These are phyloP conservation scores for Apodemia hepburni DNA, from an alignment of 2,888 invertebrate species.

Conservation along the genomic window DNA sequence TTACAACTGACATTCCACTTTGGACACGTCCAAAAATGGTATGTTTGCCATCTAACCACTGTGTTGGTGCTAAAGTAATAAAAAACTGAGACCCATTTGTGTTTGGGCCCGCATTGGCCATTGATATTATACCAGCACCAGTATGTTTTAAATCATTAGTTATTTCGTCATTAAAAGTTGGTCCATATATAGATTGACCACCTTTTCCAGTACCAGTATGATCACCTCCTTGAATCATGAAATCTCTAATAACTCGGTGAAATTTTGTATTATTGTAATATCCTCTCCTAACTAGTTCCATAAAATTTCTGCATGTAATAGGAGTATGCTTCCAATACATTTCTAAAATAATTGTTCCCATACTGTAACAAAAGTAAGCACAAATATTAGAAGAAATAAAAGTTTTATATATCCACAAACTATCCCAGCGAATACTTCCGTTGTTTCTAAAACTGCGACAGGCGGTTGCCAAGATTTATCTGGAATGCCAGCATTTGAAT, in stretches of 20 bases:
- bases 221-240: constrained; percentile 98
- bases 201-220: constrained; percentile 98
- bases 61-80: constrained; percentile 96
- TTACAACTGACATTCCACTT: constrained; percentile 94
- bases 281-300: constrained; percentile 94
- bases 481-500: constrained; percentile 86
- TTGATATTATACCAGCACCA: constrained; percentile 94
- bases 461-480: constrained; percentile 95
- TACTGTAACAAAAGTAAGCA: constrained; percentile 77
- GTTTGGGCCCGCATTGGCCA: constrained; percentile 99
- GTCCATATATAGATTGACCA: constrained; percentile 97
- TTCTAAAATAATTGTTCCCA: constrained; percentile 96
- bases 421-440: constrained; percentile 72
- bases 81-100: constrained; percentile 99
- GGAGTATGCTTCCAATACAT: constrained; percentile 99
- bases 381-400: constrained; percentile 14
- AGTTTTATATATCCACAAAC: background rate
- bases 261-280: constrained; percentile 98
- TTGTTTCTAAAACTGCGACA: constrained; percentile 89
- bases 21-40: constrained; percentile 96
- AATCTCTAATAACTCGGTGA: constrained; percentile 96
- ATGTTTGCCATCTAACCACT: constrained; percentile 99
- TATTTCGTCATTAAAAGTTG: constrained; percentile 97
- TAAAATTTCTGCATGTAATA: constrained; percentile 98
- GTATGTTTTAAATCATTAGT: constrained; percentile 96